Base-by-base conservation (phyloP, 2,888 invertebrate species). In the Neocrepidodera transversa region DNA sequence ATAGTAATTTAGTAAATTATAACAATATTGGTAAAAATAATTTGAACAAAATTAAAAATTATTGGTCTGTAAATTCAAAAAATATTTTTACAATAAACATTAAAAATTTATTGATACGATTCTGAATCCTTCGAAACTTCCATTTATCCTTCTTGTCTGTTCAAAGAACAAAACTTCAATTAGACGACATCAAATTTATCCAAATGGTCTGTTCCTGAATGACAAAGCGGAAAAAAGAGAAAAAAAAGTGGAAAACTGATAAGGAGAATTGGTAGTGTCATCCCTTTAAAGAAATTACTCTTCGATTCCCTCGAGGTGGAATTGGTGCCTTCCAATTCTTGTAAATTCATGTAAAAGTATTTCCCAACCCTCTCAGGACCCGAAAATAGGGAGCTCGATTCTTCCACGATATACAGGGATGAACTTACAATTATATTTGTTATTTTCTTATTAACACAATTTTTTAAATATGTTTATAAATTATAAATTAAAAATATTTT, bases 211-310 rank as follows among this genome's bases (percentile, higher is more conserved):
- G 40, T 17, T 51, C 26, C 36, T 23, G 54, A 47, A 56, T 47
- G 52, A 48, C 54, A 52, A 56, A 56, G 40, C 47, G 42, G 47
- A 60, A 56, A 56, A 54, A 52, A 55, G 55, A 26, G 50, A 49
- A 51, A 52, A 63, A 58, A 66, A 60, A 54, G 59, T 59, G 50
- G 32, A 66, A 68, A 72, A 73, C 74, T 75, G 76, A 76, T 76
- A 77, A 77, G 76, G 71, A 69, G 75, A 76, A 77, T 77, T 76
- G 77, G 76, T 75, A 74, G 74, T 74, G 74, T 73, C 74, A 72
- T 70, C 65, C 67, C 66, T 67, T 66, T 65, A 70, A 72, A 70
- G 68, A 71, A 71, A 69, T 68, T 65, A 67, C 67, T 68, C 69
- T 74, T 74, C 75, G 76, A 75, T 76, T 74, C 76, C 73, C 75